Evolutionary conservation across 2,888 invertebrate species (phyloP).

Genomic region (Noctua janthina): DNA sequence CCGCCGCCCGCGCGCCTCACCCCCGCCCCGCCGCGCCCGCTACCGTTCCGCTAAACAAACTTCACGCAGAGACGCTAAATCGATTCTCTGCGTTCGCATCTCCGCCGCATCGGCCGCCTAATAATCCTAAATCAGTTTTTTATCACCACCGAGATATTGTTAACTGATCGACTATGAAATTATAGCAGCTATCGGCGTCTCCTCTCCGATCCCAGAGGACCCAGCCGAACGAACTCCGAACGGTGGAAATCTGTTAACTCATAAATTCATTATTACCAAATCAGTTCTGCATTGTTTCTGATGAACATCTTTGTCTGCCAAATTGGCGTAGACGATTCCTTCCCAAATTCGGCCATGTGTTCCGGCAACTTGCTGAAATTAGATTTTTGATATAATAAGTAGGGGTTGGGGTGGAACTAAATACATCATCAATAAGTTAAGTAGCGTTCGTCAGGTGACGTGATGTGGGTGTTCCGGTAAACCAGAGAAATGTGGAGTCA

Average conservation of each 20-base stretch:
- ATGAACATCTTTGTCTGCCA: slow-evolving; percentile 87
- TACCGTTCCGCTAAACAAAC: slow-evolving; percentile 89
- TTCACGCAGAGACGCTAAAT: slow-evolving; percentile 87
- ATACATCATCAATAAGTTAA: slow-evolving; percentile 77
- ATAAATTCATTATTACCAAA: slow-evolving; percentile 83
- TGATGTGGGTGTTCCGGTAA: slow-evolving; percentile 70
- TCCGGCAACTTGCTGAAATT: slow-evolving; percentile 81
- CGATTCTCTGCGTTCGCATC: slow-evolving; percentile 87
- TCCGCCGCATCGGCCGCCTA: slow-evolving; percentile 80
- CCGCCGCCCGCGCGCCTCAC: slow-evolving; percentile 46
- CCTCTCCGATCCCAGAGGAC: slow-evolving; percentile 81
- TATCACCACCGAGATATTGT: slow-evolving; percentile 83
- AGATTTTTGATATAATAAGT: slow-evolving; percentile 80
- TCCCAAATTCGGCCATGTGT: slow-evolving; percentile 75
- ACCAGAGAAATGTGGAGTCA: slow-evolving; percentile 63
- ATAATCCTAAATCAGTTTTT: slow-evolving; percentile 88
- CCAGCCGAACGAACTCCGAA: slow-evolving; percentile 65
- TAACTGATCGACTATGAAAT: slow-evolving; percentile 88
- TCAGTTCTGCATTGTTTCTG: slow-evolving; percentile 88
- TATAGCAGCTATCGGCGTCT: slow-evolving; percentile 79
- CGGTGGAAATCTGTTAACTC: slow-evolving; percentile 81
- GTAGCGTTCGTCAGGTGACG: slow-evolving; percentile 61
- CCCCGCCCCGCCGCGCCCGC: slow-evolving; percentile 65
- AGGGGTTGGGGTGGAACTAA: slow-evolving; percentile 78
- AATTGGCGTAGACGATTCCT: slow-evolving; percentile 80